These are phyloP conservation scores for Gari tellinella DNA, from an alignment of 2,888 invertebrate species.

Conservation along the genomic window DNA sequence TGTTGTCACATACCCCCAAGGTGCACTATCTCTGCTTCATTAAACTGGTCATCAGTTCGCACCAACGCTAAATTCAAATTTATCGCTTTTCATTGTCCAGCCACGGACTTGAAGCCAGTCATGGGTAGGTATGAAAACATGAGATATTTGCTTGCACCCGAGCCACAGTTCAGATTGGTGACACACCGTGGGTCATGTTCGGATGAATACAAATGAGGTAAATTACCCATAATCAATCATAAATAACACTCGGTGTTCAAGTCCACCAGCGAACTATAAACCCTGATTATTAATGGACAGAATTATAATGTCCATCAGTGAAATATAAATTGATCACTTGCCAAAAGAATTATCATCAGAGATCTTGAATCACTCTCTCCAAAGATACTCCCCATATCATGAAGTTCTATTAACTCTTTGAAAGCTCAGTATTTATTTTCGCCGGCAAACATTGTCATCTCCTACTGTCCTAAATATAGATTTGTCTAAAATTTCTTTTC, in stretches of 20 bases:
- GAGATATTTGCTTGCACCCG: conserved; percentile 10
- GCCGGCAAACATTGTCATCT: no score
- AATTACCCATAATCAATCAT: conserved; percentile 11
- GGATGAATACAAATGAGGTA: conserved; percentile 1
- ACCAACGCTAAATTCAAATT: conserved; percentile 1
- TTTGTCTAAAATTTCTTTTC: no score
- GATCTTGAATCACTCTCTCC: no score
- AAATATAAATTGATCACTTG: no score
- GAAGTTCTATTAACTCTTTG: no score
- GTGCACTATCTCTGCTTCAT: conserved; percentile 1
- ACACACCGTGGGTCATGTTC: conserved; percentile 1
- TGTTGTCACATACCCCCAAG: not conserved
- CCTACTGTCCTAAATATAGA: no score
- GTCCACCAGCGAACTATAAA: not conserved
- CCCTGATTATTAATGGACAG: not conserved
- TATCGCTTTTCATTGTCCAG: conserved; percentile 7
- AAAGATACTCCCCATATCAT: no score
- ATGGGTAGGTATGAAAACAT: conserved; percentile 11
- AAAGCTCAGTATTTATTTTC: no score
- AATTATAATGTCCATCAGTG: no score
- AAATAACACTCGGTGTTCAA: conserved; percentile 2
- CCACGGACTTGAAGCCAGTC: not conserved
- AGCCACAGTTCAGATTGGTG: not conserved
- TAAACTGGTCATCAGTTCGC: not conserved
- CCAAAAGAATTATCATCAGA: no score